Base-by-base conservation (phyloP, 1,140 invertebrate species). In the Drosophila guanche region DNA sequence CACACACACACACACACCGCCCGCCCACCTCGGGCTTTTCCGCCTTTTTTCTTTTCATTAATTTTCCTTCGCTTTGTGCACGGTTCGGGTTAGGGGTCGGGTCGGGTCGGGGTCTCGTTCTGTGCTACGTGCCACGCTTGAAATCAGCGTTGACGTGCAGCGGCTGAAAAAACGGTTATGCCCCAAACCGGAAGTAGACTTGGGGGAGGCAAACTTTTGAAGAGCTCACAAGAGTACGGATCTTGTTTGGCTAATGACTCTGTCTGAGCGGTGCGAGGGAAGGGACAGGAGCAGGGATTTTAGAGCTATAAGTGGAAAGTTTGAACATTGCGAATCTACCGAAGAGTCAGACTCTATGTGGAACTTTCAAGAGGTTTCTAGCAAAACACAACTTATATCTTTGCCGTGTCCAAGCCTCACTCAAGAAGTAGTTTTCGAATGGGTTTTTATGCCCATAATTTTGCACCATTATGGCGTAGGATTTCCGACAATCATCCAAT, bases 111-210 rank as follows among this genome's bases (percentile, higher is more conserved):
- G 33, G 10, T 37, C 10, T 46, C 16, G 16, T 20, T 20, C 48
- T 46, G 27, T 46, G 45, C 42, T 61, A 79, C 67, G 80, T 84
- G 80, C 62, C 57, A 47, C 29, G 59, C 62, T 67, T 37, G 52
- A 68, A 83, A 74, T 63, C 45, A 58, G 54, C 57, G 53, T 61
- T 75, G 73, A 68, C 63, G 52, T 76, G 55, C 70, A 45, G 41
- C 62, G 47, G 42, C 71, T 56, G 25, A 52, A 58, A 77, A 60
- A 77, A 56, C 47, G 29, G 23, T 63, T 56, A 4, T 37, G 4
- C 33, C 33, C 42, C 8, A 5, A 42, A 51, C 29, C 51, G 27
- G 52, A 51, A 48, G 23, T 25, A 16, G 22, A 57, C 14, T 55
- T 40, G 12, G 12, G 14, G 42, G 23, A 29, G 37, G 37, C 47